Conservation (phyloP, 2,888 invertebrate genomes). For the Bembecia ichneumoniformis region DNA sequence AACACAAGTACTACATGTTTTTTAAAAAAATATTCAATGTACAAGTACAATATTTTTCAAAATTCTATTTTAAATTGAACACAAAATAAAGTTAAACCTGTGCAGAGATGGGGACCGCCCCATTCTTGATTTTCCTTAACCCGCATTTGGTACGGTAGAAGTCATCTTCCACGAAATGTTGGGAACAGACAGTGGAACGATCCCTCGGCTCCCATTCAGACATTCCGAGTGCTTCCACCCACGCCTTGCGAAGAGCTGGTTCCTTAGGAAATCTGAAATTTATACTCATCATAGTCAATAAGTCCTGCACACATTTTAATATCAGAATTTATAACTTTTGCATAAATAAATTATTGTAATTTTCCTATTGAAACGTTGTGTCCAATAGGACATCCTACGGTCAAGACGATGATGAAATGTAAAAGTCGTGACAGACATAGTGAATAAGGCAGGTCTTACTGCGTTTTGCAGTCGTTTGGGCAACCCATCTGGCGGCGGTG, state of each 20-base stretch:
- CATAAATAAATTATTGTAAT: neutral
- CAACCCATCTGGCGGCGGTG: too few species aligned
- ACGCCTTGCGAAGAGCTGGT: slow-evolving; percentile 26
- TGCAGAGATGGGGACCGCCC: slow-evolving; percentile 34
- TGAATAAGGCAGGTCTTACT: too few species aligned
- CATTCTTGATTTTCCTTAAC: slow-evolving; percentile 31
- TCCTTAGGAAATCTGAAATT: slow-evolving; percentile 45
- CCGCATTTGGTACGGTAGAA: slow-evolving; percentile 44
- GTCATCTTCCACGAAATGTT: slow-evolving; percentile 45
- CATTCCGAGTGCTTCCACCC: slow-evolving; percentile 39
- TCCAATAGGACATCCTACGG: neutral
- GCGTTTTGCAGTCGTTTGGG: too few species aligned
- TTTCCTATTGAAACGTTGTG: neutral
- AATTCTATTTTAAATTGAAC: too few species aligned
- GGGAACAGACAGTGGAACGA: slow-evolving; percentile 43
- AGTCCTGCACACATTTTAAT: too few species aligned
- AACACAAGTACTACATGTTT: too few species aligned
- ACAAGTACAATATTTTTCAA: too few species aligned
- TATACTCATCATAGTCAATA: too few species aligned
- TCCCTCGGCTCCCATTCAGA: slow-evolving; percentile 40
- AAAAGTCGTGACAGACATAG: too few species aligned
- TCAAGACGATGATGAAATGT: too few species aligned
- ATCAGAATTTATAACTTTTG: neutral
- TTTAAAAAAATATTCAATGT: too few species aligned
- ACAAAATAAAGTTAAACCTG: slow-evolving; percentile 15